Base-by-base conservation (phyloP, 2,113 vertebrate species). In the Fulica atra region DNA sequence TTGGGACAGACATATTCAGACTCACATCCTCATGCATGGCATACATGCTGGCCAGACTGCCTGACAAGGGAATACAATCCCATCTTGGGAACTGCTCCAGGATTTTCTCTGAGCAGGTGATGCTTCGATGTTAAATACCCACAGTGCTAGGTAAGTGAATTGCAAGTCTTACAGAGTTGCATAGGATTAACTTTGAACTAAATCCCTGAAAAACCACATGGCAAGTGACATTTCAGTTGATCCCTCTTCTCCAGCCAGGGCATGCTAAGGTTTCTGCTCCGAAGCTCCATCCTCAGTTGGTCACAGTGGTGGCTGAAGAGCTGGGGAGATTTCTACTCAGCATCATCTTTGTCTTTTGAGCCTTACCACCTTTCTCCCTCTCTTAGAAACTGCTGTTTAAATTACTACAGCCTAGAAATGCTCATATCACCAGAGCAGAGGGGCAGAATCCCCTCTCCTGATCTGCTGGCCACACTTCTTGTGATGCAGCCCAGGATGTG, bases 111-210 rank as follows among this genome's bases (percentile, higher is more conserved):
- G 56, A 60, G 69, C 69, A 73, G 56, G 46, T 61, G 82, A 69
- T 26, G 44, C 61, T 7, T 2, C 0, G 0, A 10, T 56, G 48
- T 48, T 71, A 80, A 92, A 35, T 72, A 80, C 44, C 20, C 24
- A 9, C 61, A 68, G 6, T 82, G 79, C 91, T 80, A 46, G 61
- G 70, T 79, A 86, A 91, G 83, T 69, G 89, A 95, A 92, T 63
- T 57, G 44, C 1, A 19, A 88, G 36, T 10, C 59, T 77, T 61
- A 86, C n/a, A 0, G 53, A 88, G 80, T 73, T 40, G 51, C 54
- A 19, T 25, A 19, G 76, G 83, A 96, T 94, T 94, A 92, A 86
- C 17, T 76, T 69, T 53, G 59, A 68, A 36, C 16, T 83, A 91
- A 95, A 96, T 86, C 83, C 68, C 29, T 63, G 59, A 35, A 35